phyloP scores from a whole-genome alignment of 2,888 invertebrate genomes.

The Acanthococcus lagerstroemiae region DNA sequence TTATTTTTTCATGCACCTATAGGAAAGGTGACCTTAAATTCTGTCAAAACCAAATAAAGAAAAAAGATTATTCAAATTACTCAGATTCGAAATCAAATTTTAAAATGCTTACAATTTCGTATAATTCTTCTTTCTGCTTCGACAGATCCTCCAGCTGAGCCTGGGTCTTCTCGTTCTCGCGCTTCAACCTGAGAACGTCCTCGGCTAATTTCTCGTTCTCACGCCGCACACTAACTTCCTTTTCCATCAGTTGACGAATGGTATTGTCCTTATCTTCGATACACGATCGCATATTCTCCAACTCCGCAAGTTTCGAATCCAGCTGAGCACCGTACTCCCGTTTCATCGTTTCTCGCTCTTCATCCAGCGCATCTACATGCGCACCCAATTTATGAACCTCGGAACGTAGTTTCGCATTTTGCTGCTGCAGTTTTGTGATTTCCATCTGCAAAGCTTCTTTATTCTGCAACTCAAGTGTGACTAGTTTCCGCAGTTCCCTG shows the following conservation, averaged over 20 bases:
- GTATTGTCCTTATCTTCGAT: background rate
- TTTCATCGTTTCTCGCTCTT: background rate
- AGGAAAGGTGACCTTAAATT: too few relatives aligned
- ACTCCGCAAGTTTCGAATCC: background rate
- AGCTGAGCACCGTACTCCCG: background rate
- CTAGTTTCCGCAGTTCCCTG: background rate
- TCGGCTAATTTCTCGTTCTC: background rate
- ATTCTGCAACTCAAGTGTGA: background rate
- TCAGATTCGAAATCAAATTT: background rate
- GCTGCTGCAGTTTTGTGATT: background rate
- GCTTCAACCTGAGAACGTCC: constrained; percentile 3
- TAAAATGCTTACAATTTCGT: constrained; percentile 1
- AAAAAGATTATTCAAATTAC: background rate
- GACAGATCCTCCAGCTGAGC: constrained; percentile 5
- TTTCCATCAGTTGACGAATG: too few relatives aligned
- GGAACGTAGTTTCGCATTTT: background rate
- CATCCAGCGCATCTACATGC: background rate
- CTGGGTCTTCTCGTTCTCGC: constrained; percentile 8
- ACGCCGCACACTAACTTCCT: background rate
- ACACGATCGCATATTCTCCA: background rate
- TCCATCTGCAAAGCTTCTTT: constrained; percentile 2
- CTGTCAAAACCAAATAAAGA: too few relatives aligned
- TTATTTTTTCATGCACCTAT: too few relatives aligned
- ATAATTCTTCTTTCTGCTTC: constrained; percentile 10
- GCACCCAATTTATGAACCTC: background rate